These are phyloP conservation scores for Pelodytes ibericus DNA, from an alignment of 2,797 vertebrate genomes.

Conservation along the genomic window DNA sequence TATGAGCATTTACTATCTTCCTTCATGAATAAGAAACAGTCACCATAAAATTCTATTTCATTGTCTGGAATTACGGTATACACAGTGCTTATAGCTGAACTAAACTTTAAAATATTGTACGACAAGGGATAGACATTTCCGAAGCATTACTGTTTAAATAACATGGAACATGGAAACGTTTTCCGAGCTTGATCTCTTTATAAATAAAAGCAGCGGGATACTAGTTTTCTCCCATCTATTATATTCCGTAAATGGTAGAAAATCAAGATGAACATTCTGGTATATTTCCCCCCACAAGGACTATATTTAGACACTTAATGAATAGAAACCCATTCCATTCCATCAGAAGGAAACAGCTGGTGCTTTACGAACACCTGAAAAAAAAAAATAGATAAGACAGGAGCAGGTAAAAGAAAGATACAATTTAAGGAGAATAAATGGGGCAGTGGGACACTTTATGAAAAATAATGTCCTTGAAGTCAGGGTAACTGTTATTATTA, in stretches of 20 bases:
- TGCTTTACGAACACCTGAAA: too few relatives aligned
- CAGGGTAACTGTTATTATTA: too few relatives aligned
- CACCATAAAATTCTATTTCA: constrained; percentile 26
- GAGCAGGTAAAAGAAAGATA: too few relatives aligned
- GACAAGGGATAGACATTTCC: not conserved
- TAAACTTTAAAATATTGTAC: not conserved
- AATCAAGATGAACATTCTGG: not conserved
- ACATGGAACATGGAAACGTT: constrained; percentile 15
- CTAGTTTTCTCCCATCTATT: constrained; percentile 23
- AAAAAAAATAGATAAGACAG: too few relatives aligned
- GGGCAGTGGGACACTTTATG: too few relatives aligned
- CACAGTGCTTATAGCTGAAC: constrained; percentile 2
- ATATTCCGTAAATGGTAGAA: constrained; percentile 16
- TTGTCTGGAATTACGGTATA: not conserved
- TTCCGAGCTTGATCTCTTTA: not conserved
- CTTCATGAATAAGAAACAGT: constrained; percentile 3
- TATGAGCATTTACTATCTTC: not conserved
- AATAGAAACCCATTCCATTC: constrained; percentile 12
- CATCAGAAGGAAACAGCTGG: constrained; percentile 35
- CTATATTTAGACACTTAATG: constrained; percentile 39
- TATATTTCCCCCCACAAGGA: not conserved
- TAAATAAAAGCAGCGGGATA: not conserved
- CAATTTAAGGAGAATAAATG: too few relatives aligned
- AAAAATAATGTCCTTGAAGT: too few relatives aligned
- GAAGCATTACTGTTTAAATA: constrained; percentile 22